Evolutionary conservation across 2,888 invertebrate species (phyloP), one percentile per base, ranked within the genome.

Genomic region (Calameuta filiformis): DNA sequence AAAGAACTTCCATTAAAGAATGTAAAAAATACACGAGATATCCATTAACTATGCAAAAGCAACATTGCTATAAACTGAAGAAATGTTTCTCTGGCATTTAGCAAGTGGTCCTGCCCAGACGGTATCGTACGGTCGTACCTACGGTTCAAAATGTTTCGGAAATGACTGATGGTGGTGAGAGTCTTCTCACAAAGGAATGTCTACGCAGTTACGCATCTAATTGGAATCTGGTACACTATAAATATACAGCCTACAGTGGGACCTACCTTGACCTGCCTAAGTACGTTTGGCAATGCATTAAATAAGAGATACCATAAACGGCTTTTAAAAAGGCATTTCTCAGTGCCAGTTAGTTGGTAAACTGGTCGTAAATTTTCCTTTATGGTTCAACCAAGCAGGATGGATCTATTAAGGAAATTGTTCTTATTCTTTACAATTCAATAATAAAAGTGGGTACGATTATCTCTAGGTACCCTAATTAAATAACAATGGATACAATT

Each of bases 141-240:
- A 93, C 93, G 1, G 93, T 93, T 4, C 92, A 94, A 86, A 92
- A 95, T 92, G 88, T 91, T 78, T 90, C 92, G 69, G 89, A 92
- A 69, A 90, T 90, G 69, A 92, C 85, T 1, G 87, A 92, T 73
- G 92, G 93, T 84, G 92, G 93, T 77, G 93, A 93, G 84, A 94
- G 93, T 88, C 92, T 95, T 68, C 93, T 96, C 86, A 95, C 95
- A 33, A 93, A 93, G 86, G 95, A 95, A 90, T 95, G 95, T 89
- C 92, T 96, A 76, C 93, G 93, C 84, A 94, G 96, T 84, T 98
- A 98, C 91, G 96, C 96, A 6, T 95, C 96, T 79, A 96, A 97
- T 89, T 98, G 98, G 96, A 96, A 96, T 92, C 94, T 97, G 81
- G 95, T 99, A 81, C 96, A 97, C 90, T 98, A 97, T 92, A 98